Evolutionary conservation across 2,888 invertebrate species (phyloP).

Genomic region (Sminthurides aquaticus): DNA sequence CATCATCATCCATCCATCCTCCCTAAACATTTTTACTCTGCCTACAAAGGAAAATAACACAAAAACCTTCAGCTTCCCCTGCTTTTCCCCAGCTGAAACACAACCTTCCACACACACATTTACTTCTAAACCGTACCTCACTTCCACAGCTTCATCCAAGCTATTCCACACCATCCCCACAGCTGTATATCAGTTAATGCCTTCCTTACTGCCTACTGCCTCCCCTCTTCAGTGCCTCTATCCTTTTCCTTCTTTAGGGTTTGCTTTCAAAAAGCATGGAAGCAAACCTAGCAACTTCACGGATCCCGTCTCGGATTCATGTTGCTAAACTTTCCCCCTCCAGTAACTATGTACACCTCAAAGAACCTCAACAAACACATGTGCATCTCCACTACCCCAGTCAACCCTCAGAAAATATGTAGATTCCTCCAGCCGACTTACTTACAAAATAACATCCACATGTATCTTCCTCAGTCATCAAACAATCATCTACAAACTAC

Average conservation of each 20-base stretch:
- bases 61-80: slow-evolving; percentile 4
- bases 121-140: background rate
- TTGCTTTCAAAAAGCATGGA: no score
- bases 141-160: background rate
- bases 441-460: no score
- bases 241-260: background rate
- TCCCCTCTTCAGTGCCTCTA: background rate
- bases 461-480: no score
- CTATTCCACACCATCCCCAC: background rate
- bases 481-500: no score
- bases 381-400: no score
- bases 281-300: no score
- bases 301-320: background rate
- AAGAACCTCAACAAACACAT: background rate
- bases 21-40: background rate
- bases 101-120: background rate
- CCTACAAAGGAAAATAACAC: slow-evolving; percentile 4
- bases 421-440: no score
- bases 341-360: background rate
- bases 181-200: no score
- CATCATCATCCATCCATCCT: background rate
- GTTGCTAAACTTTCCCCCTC: background rate
- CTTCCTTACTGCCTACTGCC: no score
- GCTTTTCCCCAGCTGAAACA: background rate
- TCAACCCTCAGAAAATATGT: no score